These are phyloP conservation scores for Gnathonemus longibarbis DNA, from an alignment of 2,113 vertebrate species.

Conservation along the genomic window DNA sequence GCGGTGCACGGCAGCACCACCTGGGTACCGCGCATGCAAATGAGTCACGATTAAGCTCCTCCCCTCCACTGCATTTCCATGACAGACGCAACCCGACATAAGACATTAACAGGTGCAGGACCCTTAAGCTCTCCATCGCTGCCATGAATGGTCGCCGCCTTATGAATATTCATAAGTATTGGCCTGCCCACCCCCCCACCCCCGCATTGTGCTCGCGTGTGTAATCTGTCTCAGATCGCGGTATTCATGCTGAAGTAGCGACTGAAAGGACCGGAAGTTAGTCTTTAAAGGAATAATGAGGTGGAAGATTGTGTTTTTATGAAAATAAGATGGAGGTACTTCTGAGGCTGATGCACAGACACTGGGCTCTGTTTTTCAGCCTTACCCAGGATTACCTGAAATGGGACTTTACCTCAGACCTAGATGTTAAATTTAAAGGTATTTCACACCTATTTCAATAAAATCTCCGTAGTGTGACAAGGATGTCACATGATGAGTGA, in stretches of 20 bases:
- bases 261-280: conserved; percentile 18
- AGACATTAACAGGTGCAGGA: conserved; percentile 53
- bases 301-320: conserved; percentile 10
- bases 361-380: background rate
- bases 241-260: conserved; percentile 26
- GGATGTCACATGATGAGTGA: background rate
- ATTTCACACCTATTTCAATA: background rate
- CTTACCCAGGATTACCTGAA: background rate
- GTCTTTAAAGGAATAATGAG: conserved; percentile 15
- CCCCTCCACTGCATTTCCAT: conserved; percentile 22
- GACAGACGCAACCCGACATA: conserved; percentile 34
- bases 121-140: conserved; percentile 46
- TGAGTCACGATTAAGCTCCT: background rate
- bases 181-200: conserved; percentile 13
- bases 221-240: conserved; percentile 24
- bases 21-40: background rate
- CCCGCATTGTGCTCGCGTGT: conserved; percentile 24
- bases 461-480: background rate
- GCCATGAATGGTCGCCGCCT: conserved; percentile 38
- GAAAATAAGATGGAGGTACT: background rate
- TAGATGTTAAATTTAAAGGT: background rate
- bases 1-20: background rate
- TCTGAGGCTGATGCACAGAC: background rate
- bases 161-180: conserved; percentile 54
- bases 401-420: background rate